These are phyloP conservation scores for Zeugodacus cucurbitae DNA, from an alignment of 1,140 invertebrate species.

Conservation along the genomic window DNA sequence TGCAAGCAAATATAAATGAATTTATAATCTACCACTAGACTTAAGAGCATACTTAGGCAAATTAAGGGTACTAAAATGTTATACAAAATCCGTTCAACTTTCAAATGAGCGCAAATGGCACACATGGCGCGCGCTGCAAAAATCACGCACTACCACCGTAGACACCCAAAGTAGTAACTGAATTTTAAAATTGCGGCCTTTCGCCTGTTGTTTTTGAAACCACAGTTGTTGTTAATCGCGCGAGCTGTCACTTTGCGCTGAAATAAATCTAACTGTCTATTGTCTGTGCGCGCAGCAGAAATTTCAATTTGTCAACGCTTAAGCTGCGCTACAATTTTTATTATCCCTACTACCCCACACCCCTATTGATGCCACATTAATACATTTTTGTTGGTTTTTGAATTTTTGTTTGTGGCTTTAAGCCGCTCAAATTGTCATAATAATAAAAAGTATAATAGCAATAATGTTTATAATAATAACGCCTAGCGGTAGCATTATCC, in stretches of 20 bases:
- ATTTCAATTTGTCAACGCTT: constrained; percentile 32
- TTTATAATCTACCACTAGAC: background rate
- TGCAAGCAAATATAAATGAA: background rate
- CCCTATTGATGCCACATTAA: background rate
- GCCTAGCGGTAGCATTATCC: background rate
- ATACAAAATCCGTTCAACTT: background rate
- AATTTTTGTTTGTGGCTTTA: constrained; percentile 22
- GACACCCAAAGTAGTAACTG: background rate
- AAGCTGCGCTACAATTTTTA: background rate
- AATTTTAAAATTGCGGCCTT: background rate
- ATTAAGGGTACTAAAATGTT: background rate
- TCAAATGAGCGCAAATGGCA: background rate
- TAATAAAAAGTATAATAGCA: constrained; percentile 9
- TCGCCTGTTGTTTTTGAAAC: background rate
- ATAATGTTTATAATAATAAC: constrained; percentile 18
- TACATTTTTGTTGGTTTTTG: background rate
- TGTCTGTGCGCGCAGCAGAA: background rate
- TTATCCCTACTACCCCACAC: background rate
- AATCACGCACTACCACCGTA: background rate
- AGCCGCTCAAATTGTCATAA: constrained; percentile 24
- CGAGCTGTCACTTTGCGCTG: background rate
- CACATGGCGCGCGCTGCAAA: background rate
- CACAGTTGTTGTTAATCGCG: constrained; percentile 15
- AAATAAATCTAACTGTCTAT: background rate
- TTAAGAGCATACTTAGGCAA: background rate